These are phyloP conservation scores for Limosa lapponica DNA, from an alignment of 2,797 vertebrate genomes.

Conservation along the genomic window DNA sequence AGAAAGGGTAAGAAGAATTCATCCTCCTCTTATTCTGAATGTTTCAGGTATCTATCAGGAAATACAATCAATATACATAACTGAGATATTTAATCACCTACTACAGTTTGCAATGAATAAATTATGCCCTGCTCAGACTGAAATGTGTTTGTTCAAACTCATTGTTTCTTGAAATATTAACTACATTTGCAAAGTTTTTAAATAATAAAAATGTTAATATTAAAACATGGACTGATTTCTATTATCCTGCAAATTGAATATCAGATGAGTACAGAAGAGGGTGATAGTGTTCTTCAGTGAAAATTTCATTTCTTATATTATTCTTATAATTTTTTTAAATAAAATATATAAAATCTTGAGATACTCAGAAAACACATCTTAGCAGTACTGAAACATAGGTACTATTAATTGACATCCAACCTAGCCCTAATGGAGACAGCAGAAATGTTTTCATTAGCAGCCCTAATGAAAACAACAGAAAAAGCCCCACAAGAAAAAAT, in stretches of 20 bases:
- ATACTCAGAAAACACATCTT: neutral
- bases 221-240: neutral
- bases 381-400: neutral
- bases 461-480: neutral
- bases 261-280: neutral
- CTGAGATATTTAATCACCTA: neutral
- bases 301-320: neutral
- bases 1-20: neutral
- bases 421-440: neutral
- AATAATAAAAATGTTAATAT: conserved; percentile 4
- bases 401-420: neutral
- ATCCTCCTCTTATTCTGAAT: neutral
- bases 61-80: neutral
- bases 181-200: neutral
- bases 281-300: neutral
- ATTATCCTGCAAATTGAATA: neutral
- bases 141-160: neutral
- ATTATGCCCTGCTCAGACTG: neutral
- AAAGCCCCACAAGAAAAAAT: neutral
- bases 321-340: neutral
- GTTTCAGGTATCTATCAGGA: neutral
- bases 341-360: neutral
- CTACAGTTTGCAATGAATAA: neutral
- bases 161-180: neutral
- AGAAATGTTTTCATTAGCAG: too few species aligned